Evolutionary conservation across 2,797 vertebrate genomes (phyloP).

Genomic region (Echeneis naucrates): DNA sequence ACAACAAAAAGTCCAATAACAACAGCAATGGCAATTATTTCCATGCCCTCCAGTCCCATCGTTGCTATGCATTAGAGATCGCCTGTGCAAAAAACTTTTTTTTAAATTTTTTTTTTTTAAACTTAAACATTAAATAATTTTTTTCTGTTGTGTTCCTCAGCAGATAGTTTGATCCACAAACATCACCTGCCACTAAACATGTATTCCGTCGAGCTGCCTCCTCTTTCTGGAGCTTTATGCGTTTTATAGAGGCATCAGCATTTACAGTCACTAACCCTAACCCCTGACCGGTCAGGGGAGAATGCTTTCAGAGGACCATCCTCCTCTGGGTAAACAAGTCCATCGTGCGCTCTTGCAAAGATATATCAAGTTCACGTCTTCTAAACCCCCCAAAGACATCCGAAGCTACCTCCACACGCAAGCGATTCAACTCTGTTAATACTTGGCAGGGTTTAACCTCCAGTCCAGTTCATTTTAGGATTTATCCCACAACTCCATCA

Average conservation of each 20-base stretch:
- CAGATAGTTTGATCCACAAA: conserved; percentile 16
- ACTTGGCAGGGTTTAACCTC: conserved; percentile 22
- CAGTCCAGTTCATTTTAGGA: conserved; percentile 32
- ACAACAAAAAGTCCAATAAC: conserved; percentile 91
- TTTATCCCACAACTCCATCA: conserved; percentile 52
- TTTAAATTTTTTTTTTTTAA: neutral
- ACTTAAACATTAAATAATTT: neutral
- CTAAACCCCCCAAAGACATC: conserved; percentile 28
- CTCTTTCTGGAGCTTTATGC: conserved; percentile 43
- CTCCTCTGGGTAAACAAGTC: conserved; percentile 38
- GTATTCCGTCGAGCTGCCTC: conserved; percentile 30
- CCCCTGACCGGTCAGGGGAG: conserved; percentile 22
- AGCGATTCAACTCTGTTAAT: conserved; percentile 29
- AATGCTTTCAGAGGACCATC: conserved; percentile 30
- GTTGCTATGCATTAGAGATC: conserved; percentile 49
- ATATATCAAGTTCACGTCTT: conserved; percentile 1
- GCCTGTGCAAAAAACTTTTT: conserved; percentile 13
- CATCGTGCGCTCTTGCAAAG: conserved; percentile 24
- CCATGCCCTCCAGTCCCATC: conserved; percentile 93
- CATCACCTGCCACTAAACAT: conserved; percentile 42
- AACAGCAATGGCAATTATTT: conserved; percentile 90
- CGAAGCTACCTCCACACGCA: conserved; percentile 27
- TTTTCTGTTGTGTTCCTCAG: conserved; percentile 3
- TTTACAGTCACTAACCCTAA: conserved; percentile 43
- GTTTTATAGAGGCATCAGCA: conserved; percentile 53